A percentile compares a stretch with the other conserved stretches of the same genome.
These are phyloP conservation scores for Cheirogaleus medius DNA, from an alignment of 2,113 vertebrate genomes.

Conservation along the genomic window DNA sequence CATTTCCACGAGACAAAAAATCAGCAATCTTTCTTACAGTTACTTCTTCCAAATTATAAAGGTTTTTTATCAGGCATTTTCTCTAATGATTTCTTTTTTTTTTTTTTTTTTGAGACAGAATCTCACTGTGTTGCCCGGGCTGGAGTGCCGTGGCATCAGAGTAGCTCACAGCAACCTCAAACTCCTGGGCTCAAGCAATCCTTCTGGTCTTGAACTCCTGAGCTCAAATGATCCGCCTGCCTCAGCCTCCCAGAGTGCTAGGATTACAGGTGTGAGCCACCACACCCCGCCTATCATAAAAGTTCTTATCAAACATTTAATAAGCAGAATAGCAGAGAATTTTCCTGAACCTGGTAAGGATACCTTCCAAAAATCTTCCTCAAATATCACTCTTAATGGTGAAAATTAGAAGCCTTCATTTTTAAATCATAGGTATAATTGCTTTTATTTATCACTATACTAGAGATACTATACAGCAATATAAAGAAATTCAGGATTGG, in stretches of 20 bases:
- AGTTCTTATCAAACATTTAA: neutral
- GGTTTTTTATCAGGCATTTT: neutral
- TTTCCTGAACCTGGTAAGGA: neutral
- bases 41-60: slow-evolving; percentile 29
- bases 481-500: neutral
- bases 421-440: neutral
- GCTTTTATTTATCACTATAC: neutral
- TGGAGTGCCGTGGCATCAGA: no score
- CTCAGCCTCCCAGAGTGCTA: no score
- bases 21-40: neutral
- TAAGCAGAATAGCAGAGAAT: neutral
- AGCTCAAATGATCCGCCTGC: no score
- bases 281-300: neutral
- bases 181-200: no score
- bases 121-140: no score
- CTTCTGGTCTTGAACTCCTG: no score
- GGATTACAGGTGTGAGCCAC: no score
- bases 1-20: neutral
- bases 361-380: neutral
- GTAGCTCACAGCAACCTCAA: no score
- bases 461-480: neutral
- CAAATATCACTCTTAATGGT: neutral
- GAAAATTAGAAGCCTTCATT: neutral
- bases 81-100: neutral
- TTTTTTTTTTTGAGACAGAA: no score